Evolutionary conservation across 1,140 invertebrate species (phyloP), one percentile per base, ranked within the genome.

Genomic region (Harlomillsia oculata): DNA sequence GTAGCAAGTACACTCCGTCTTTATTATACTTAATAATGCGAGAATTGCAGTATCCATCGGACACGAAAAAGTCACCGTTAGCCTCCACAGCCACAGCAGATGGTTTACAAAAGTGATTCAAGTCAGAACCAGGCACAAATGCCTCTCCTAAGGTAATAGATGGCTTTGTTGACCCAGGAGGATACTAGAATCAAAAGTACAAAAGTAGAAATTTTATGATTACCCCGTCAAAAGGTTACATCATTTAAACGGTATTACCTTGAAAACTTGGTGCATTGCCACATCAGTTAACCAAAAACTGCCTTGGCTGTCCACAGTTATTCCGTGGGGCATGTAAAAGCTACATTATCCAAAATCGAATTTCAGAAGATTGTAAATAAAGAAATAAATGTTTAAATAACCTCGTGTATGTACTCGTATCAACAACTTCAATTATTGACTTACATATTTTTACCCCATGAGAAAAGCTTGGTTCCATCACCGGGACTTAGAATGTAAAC

Each of bases 11-110:
- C 34, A 77, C 72, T 3, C 91, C 91, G n/a, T 79, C 71, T 6
- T 76, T 72, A 13, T 82, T 75, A 67, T 84, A 95, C 69, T 94
- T 93, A 23, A 97, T 75, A 25, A 97, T 80, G 60, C 93, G 76
- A 2, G 83, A 81, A 73, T 97, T 97, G 69, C 93, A 97, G 69
- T 97, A 97, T 11, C 89, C 88, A 74, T 97, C 94, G 11, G 89
- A 82, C 1, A 97, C 86, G 70, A 90, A 97, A 71, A 97, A 91
- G 53, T 89, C 82, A 0, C 89, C 91, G 66, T 80, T 82, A 9
- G 67, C 71, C 20, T 86, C 72, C 8, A 90, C 87, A 25, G 92
- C 90, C 2, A 95, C 88, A 6, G 86, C 83, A 6, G 89, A 88
- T 9, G 94, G 94, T 71, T 97, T 95, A 71, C 94, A 97, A 73